Base-by-base conservation (phyloP, 2,113 vertebrate genomes). In the Chelonoidis abingdonii region DNA sequence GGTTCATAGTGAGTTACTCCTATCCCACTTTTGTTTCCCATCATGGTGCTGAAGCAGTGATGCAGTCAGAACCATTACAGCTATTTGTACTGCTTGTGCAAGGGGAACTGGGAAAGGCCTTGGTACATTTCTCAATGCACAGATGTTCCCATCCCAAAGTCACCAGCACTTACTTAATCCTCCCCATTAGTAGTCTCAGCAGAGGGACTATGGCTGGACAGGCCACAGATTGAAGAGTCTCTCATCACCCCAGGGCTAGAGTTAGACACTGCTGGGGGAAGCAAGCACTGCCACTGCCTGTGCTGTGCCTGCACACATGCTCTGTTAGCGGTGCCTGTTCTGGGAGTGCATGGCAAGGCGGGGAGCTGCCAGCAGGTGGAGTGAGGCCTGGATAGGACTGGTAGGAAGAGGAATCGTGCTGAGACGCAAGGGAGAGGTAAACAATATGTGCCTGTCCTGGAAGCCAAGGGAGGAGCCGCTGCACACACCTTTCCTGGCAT, bases 371-470 rank as follows among this genome's bases (percentile, higher is more conserved):
- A 1, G 62, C 14, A 65, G 35, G 25, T 0, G 0, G 24, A 62
- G 31, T 3, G 1, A 6, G 24, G 88, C 52, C 41, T 16, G 24
- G 1, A 2, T 24, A 27, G 3, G 38, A 14, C 38, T 0, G 29
- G 22, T 2, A 0, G 38, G 31, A 14, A 86, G 31, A 44, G 12
- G 21, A 44, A 9, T 10, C 72, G 44, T 25, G 24, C 41, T 7
- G 41, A 24, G 35, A 75, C 5, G 38, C 38, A 75, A 75, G n/a
- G 22, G 27, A 49, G 13, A 54, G 65, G 19, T 17, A 4, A 22
- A 35, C 35, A 76, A 19, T 44, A 16, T 6, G 21, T 84, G 29
- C 27, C 49, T 38, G 13, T 10, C 44, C 22, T n/a, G 22, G 47
- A 29, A 53, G 52, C 52, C 27, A 84, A 50, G 11, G 72, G 57